These are phyloP conservation scores for Podarcis cretensis DNA, from an alignment of 2,113 vertebrate genomes.

Conservation along the genomic window DNA sequence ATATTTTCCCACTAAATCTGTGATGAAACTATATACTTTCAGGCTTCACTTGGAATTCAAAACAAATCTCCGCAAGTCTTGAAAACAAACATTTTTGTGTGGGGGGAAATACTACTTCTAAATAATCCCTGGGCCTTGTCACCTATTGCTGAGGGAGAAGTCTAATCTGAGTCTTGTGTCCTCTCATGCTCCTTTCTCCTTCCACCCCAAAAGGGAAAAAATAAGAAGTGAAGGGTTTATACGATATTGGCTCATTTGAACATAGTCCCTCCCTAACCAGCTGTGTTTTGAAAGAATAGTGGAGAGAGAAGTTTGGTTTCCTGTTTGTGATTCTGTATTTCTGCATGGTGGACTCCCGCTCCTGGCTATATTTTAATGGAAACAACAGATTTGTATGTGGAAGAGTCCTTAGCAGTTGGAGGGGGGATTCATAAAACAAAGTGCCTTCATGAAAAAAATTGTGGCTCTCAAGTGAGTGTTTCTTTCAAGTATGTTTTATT, in stretches of 20 bases:
- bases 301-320: background rate
- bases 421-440: background rate
- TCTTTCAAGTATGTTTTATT: constrained; percentile 21
- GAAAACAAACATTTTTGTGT: background rate
- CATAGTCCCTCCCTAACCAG: background rate
- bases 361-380: too few species aligned
- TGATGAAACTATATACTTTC: constrained; percentile 14
- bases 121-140: background rate
- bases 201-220: background rate
- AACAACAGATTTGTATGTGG: too few species aligned
- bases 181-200: background rate
- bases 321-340: too few species aligned
- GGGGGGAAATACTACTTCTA: background rate
- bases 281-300: background rate
- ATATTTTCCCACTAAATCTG: background rate
- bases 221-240: background rate
- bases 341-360: too few species aligned
- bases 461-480: background rate
- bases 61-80: background rate
- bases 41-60: background rate
- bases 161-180: background rate
- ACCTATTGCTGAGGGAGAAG: background rate
- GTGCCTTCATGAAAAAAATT: background rate
- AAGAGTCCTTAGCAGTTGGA: background rate
- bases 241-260: background rate